Conservation (phyloP, 2,113 vertebrate genomes). For the Rhabdomys dilectus region DNA sequence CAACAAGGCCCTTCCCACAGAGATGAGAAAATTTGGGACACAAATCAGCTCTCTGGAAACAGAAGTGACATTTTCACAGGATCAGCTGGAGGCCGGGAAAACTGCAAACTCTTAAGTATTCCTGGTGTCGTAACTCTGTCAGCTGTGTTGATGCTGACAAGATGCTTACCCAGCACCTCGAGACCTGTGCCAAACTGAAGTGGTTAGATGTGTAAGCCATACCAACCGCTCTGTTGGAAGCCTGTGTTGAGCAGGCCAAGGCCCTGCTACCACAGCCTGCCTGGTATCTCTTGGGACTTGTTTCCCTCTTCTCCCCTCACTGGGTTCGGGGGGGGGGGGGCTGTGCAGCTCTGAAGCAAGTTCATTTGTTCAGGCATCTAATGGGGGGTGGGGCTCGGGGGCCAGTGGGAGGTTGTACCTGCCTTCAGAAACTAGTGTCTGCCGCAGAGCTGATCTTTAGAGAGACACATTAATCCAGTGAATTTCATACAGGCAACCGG, state of each 20-base stretch:
- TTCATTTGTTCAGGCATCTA: not conserved
- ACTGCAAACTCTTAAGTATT: constrained; percentile 69
- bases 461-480: not conserved
- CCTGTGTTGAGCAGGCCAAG: not conserved
- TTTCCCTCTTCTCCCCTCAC: not conserved
- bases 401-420: not conserved
- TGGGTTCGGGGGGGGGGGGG: not conserved
- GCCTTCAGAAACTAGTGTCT: not conserved
- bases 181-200: constrained; percentile 56
- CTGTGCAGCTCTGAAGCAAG: too few species aligned
- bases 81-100: constrained; percentile 72
- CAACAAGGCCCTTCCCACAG: constrained; percentile 46
- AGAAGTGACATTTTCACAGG: constrained; percentile 63
- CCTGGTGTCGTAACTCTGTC: constrained; percentile 70
- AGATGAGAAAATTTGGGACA: constrained; percentile 48
- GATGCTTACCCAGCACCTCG: constrained; percentile 75
- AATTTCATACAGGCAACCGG: not conserved
- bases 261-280: not conserved
- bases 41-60: constrained; percentile 67
- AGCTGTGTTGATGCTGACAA: constrained; percentile 73
- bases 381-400: not conserved
- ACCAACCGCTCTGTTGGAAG: not conserved
- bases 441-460: not conserved
- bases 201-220: constrained; percentile 10
- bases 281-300: rapidly evolving